These are phyloP conservation scores for Myotis vivesi DNA, from an alignment of 2,797 vertebrate genomes.

Conservation along the genomic window DNA sequence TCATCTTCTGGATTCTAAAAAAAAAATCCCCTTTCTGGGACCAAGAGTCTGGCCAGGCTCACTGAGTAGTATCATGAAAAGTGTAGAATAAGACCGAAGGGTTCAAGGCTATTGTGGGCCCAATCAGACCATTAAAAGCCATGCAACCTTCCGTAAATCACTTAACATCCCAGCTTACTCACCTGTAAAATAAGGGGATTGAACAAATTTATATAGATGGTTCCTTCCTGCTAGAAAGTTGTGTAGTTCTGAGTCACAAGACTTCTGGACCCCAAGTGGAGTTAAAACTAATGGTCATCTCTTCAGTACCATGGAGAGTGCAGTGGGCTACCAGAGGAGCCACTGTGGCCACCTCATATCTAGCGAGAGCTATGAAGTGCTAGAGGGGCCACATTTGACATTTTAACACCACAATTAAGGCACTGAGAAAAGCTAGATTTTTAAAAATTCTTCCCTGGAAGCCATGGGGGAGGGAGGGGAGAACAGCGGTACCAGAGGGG, in stretches of 20 bases:
- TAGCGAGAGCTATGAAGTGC: slow-evolving; percentile 17
- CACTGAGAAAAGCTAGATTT: slow-evolving; percentile 43
- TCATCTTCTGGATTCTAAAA: slow-evolving; percentile 9
- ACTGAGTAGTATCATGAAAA: not conserved
- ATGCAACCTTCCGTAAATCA: slow-evolving; percentile 28
- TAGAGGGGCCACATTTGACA: slow-evolving; percentile 46
- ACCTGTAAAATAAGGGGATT: slow-evolving; percentile 43
- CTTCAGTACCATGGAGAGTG: slow-evolving; percentile 82
- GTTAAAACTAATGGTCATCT: slow-evolving; percentile 55
- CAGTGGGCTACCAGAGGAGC: slow-evolving; percentile 75
- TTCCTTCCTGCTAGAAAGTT: slow-evolving; percentile 11
- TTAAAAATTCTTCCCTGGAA: not conserved
- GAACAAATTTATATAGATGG: not conserved
- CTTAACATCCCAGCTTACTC: not conserved
- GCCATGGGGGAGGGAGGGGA: not conserved
- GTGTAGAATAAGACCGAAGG: not conserved
- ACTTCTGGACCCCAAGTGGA: slow-evolving; percentile 50
- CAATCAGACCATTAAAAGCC: not conserved
- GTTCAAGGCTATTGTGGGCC: not conserved
- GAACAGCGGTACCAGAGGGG: slow-evolving; percentile 41
- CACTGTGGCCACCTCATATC: slow-evolving; percentile 69
- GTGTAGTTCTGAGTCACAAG: slow-evolving; percentile 25
- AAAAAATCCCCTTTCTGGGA: slow-evolving; percentile 5
- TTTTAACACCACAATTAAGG: slow-evolving; percentile 46
- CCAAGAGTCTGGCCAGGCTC: not conserved